Percentiles rank a stretch among this genome's conserved stretches.
Evolutionary conservation across 2,888 invertebrate species (phyloP).

Genomic region (Drosophila pullipes): DNA sequence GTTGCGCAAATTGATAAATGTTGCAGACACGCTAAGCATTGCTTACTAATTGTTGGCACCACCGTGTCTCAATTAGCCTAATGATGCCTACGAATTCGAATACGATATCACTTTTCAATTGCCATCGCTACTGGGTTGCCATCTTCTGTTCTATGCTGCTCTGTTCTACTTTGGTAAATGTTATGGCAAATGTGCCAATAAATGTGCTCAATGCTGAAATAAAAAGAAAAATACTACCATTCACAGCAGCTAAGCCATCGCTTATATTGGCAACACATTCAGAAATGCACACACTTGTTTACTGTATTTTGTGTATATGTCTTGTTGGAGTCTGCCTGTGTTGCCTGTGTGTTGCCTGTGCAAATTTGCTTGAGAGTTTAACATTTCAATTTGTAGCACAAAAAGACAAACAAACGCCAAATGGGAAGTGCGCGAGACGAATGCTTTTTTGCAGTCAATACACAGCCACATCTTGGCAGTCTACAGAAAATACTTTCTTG

Average conservation of each 20-base stretch:
- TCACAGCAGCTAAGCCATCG: slow-evolving; percentile 30
- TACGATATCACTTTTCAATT: slow-evolving; percentile 17
- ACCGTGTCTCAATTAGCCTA: slow-evolving; percentile 59
- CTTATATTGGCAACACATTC: slow-evolving; percentile 35
- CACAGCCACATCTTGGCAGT: slow-evolving; percentile 15
- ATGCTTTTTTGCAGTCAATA: slow-evolving; percentile 54
- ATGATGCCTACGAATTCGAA: slow-evolving; percentile 49
- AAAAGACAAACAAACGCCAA: slow-evolving; percentile 14
- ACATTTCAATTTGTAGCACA: slow-evolving; percentile 70
- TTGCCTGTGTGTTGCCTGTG: slow-evolving; percentile 20
- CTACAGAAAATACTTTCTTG: not conserved
- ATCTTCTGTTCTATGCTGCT: not conserved
- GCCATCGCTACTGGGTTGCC: not conserved
- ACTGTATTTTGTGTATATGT: slow-evolving; percentile 18
- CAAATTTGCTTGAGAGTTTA: slow-evolving; percentile 54
- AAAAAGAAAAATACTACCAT: not conserved
- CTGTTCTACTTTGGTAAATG: not conserved
- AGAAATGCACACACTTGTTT: not conserved
- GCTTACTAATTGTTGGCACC: slow-evolving; percentile 41
- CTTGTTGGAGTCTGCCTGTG: slow-evolving; percentile 5
- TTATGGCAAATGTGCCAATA: slow-evolving; percentile 14
- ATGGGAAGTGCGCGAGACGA: slow-evolving; percentile 4
- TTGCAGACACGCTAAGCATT: slow-evolving; percentile 33
- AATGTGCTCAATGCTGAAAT: slow-evolving; percentile 3
- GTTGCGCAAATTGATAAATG: slow-evolving; percentile 63